Percentiles rank a stretch among this genome's conserved stretches.
Evolutionary conservation across 1,140 invertebrate genomes (phyloP).

Genomic region (Brachionus sp.): DNA sequence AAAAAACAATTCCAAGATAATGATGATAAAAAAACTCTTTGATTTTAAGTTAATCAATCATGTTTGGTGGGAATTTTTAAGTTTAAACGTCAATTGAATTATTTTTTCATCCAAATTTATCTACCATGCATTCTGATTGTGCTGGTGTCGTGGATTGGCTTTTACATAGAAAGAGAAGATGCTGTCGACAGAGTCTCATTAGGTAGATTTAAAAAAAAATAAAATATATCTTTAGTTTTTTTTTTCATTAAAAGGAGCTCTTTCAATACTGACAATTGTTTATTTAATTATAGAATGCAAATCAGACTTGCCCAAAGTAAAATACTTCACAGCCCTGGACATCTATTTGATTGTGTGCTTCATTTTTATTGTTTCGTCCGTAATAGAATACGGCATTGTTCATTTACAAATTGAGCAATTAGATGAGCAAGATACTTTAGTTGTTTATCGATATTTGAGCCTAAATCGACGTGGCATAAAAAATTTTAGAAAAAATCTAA

Average conservation of each 20-base stretch:
- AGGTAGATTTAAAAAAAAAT: constrained; percentile 58
- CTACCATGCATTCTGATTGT: constrained; percentile 89
- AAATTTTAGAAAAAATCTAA: background rate
- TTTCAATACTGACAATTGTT: constrained; percentile 65
- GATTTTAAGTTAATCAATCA: constrained; percentile 21
- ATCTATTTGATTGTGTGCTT: constrained; percentile 90
- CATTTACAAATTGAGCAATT: constrained; percentile 80
- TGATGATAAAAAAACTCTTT: background rate
- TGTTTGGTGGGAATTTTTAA: constrained; percentile 66
- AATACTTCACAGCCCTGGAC: constrained; percentile 82
- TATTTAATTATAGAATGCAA: constrained; percentile 65
- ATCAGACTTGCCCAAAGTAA: constrained; percentile 64
- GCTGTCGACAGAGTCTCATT: constrained; percentile 65
- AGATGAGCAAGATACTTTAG: constrained; percentile 17
- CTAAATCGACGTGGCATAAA: background rate
- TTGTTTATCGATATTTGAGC: background rate
- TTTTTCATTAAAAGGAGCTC: constrained; percentile 60
- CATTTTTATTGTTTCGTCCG: constrained; percentile 83
- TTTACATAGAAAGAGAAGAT: constrained; percentile 73
- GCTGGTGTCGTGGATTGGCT: constrained; percentile 89
- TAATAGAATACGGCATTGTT: constrained; percentile 86
- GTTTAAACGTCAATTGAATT: constrained; percentile 80
- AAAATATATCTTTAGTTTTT: background rate
- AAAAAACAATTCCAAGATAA: background rate
- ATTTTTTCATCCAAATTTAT: constrained; percentile 87